These are phyloP conservation scores for Hybos culiciformis DNA, from an alignment of 2,888 invertebrate species.

Conservation along the genomic window DNA sequence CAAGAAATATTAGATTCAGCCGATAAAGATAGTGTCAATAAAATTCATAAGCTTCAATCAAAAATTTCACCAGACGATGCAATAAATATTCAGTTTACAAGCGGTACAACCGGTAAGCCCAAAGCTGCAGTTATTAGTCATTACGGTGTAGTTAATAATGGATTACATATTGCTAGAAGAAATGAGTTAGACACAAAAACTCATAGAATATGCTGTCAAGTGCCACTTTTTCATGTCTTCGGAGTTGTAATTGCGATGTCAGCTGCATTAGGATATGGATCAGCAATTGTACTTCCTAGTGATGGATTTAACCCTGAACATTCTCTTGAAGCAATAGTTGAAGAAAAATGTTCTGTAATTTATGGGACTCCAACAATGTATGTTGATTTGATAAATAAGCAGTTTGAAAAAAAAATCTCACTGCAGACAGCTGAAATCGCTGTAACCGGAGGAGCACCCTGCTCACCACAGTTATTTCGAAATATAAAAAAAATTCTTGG, in stretches of 20 bases:
- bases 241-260: conserved; percentile 49
- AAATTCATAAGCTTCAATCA: conserved; percentile 30
- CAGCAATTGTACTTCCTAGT: conserved; percentile 43
- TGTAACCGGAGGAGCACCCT: conserved; percentile 53
- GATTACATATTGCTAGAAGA: conserved; percentile 42
- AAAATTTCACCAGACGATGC: conserved; percentile 48
- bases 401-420: conserved; percentile 32
- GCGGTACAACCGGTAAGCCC: conserved; percentile 56
- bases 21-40: conserved; percentile 14
- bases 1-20: conserved; percentile 27
- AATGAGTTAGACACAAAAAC: conserved; percentile 25
- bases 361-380: conserved; percentile 78
- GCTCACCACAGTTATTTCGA: conserved; percentile 42
- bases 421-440: conserved; percentile 39
- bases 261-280: conserved; percentile 41
- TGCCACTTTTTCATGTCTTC: conserved; percentile 66
- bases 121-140: conserved; percentile 59
- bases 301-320: conserved; percentile 42
- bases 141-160: conserved; percentile 57
- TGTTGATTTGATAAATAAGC: conserved; percentile 49
- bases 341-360: conserved; percentile 52
- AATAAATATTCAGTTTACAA: conserved; percentile 64
- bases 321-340: conserved; percentile 44
- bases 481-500: conserved; percentile 36
- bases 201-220: conserved; percentile 41